Conservation (phyloP, 2,797 vertebrate species). For the Tangara arthus region DNA sequence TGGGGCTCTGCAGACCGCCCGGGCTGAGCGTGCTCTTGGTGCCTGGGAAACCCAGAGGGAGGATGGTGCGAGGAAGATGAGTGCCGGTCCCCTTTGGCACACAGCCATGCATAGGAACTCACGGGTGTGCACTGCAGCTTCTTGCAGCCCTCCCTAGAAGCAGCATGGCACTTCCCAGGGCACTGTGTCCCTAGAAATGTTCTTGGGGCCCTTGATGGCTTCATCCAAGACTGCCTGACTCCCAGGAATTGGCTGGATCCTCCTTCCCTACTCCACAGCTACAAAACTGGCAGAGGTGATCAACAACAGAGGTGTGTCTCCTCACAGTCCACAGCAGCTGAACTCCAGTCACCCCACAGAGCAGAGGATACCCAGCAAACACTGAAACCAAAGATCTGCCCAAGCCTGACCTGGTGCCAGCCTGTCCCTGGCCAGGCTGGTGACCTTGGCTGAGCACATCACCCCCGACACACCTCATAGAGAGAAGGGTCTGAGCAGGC, state of each 20-base stretch:
- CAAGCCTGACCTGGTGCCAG: neutral
- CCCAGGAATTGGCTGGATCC: neutral
- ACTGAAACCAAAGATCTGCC: neutral
- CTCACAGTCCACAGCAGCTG: neutral
- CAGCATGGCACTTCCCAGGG: neutral
- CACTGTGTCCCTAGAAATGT: accelerated
- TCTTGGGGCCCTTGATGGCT: neutral
- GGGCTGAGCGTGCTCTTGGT: neutral
- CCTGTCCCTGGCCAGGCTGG: neutral
- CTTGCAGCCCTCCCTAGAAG: neutral
- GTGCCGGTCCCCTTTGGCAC: neutral
- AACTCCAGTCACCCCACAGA: neutral
- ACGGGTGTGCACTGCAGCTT: neutral
- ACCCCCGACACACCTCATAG: accelerated
- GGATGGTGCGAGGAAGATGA: neutral
- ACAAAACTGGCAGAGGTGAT: neutral
- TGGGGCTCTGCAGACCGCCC: neutral
- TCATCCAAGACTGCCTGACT: neutral
- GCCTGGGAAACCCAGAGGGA: neutral
- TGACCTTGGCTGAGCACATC: neutral
- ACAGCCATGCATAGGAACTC: accelerated
- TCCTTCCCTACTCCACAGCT: neutral
- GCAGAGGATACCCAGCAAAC: neutral
- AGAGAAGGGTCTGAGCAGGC: neutral
- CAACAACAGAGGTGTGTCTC: neutral